Conservation (phyloP, 2,888 invertebrate genomes). For the Rhagophthalmus giganteus region DNA sequence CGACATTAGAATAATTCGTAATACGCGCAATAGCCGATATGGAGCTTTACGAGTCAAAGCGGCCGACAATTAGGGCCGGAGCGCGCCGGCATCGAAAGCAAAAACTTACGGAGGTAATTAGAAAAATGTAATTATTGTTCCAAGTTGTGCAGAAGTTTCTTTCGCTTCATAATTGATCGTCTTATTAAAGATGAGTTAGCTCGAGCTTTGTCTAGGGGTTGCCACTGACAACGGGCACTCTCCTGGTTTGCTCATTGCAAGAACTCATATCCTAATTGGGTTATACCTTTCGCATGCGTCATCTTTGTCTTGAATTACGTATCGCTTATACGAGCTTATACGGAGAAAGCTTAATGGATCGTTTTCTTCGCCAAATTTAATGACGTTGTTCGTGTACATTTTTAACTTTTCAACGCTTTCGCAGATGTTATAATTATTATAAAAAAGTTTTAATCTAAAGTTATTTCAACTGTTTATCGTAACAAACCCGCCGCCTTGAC, state of each 20-base stretch:
- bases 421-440: too few species aligned
- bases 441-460: too few species aligned
- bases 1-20: slow-evolving; percentile 25
- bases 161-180: slow-evolving; percentile 56
- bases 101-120: slow-evolving; percentile 42
- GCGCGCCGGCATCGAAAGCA: slow-evolving; percentile 2
- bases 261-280: slow-evolving; percentile 56
- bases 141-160: slow-evolving; percentile 53
- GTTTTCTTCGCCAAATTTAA: neutral
- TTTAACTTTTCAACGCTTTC: too few species aligned
- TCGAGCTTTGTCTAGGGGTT: slow-evolving; percentile 52
- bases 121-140: slow-evolving; percentile 54
- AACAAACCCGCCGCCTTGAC: too few species aligned
- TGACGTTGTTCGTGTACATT: neutral
- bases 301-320: slow-evolving; percentile 41
- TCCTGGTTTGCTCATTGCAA: slow-evolving; percentile 53
- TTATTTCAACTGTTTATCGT: too few species aligned
- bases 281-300: slow-evolving; percentile 53
- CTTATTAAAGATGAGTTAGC: slow-evolving; percentile 58
- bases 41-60: neutral
- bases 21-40: too few species aligned
- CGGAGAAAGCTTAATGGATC: neutral
- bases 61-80: slow-evolving; percentile 5
- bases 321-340: neutral
- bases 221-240: slow-evolving; percentile 47